phyloP scores from a whole-genome alignment of 2,888 invertebrate genomes.

The Trichogramma dendrolimi region DNA sequence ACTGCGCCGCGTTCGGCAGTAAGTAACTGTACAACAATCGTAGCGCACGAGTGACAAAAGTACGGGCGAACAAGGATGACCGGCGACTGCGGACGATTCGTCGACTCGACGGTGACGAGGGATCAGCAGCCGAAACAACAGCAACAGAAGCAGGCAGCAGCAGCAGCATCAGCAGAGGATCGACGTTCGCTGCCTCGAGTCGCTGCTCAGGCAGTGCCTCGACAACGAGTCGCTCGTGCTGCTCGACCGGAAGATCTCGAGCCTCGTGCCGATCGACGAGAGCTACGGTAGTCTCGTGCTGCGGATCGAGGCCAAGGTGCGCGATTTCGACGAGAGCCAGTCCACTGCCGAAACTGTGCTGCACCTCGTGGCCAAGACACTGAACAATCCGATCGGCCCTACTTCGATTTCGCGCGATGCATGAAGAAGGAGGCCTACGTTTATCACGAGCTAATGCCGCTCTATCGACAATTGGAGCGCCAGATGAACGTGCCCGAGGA shows the following conservation, averaged over 20 bases:
- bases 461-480: conserved; percentile 53
- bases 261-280: conserved; percentile 49
- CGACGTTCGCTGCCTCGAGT: no score
- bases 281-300: conserved; percentile 62
- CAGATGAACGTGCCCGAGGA: not conserved
- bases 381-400: conserved; percentile 56
- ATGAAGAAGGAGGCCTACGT: conserved; percentile 59
- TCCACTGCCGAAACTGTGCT: conserved; percentile 48
- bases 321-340: conserved; percentile 8
- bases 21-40: no score
- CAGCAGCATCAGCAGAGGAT: no score
- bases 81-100: no score
- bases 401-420: conserved; percentile 57
- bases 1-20: no score
- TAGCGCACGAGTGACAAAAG: no score
- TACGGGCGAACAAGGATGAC: no score
- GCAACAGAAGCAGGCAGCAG: no score
- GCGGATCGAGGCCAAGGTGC: conserved; percentile 36
- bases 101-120: no score
- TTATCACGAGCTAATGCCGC: conserved; percentile 56
- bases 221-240: not conserved
- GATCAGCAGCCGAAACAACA: no score
- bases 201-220: not conserved
- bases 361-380: conserved; percentile 57
- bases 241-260: not conserved